Evolutionary conservation across 2,797 vertebrate species (phyloP).

Genomic region (Heterohyrax brucei): DNA sequence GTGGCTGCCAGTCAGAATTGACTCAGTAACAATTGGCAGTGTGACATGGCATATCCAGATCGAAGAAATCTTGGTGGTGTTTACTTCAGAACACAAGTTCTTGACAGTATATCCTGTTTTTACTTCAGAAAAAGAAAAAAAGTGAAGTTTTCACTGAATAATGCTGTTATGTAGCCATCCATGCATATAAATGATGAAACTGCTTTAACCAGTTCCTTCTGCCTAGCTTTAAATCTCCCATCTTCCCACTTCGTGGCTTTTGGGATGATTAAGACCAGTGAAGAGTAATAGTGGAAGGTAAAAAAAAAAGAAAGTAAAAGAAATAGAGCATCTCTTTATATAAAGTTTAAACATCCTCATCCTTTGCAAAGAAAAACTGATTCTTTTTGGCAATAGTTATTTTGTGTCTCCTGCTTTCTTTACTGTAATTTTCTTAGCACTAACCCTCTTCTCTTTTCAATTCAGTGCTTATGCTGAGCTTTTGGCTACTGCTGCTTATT

Average conservation of each 20-base stretch:
- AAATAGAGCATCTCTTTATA: neutral
- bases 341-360: neutral
- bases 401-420: neutral
- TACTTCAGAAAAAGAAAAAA: constrained; percentile 9
- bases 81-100: constrained; percentile 2
- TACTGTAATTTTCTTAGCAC: neutral
- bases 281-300: neutral
- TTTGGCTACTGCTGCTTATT: neutral
- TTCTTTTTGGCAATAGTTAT: neutral
- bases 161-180: neutral
- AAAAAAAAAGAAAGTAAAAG: neutral
- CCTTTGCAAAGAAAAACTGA: neutral
- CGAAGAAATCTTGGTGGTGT: neutral
- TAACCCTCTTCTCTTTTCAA: neutral
- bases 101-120: neutral
- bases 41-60: neutral
- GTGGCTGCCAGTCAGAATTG: neutral
- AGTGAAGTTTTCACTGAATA: constrained; percentile 2
- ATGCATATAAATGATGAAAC: neutral
- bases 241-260: neutral
- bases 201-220: neutral
- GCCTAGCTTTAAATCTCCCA: neutral
- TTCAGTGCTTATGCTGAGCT: neutral
- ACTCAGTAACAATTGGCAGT: neutral
- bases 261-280: neutral